Percentiles rank a stretch among this genome's conserved stretches.
phyloP scores from a whole-genome alignment of 2,797 vertebrate genomes.

The Sebastes miniatus region DNA sequence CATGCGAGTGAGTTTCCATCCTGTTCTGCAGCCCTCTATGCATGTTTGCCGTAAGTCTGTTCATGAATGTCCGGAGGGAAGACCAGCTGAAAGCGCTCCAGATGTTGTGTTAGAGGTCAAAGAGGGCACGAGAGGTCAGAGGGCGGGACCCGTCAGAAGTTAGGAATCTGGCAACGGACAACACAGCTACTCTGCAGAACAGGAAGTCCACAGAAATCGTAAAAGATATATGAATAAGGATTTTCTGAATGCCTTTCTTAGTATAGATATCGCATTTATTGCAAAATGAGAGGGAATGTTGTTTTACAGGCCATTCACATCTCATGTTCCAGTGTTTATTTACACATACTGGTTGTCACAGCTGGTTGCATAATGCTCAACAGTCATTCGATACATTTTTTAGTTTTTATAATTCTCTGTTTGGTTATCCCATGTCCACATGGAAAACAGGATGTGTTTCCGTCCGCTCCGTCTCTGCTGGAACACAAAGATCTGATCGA shows the following conservation, averaged over 20 bases:
- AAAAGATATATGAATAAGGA: constrained; percentile 4
- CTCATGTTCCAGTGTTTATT: constrained; percentile 22
- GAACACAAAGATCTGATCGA: constrained; percentile 35
- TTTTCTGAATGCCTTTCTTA: constrained; percentile 14
- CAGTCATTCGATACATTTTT: constrained; percentile 7
- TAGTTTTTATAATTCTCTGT: not conserved
- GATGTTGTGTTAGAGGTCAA: constrained; percentile 45
- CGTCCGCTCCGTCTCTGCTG: constrained; percentile 6
- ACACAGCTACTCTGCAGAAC: constrained; percentile 23
- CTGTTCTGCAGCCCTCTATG: constrained; percentile 13
- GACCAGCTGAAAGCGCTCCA: constrained; percentile 49
- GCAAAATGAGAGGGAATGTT: not conserved
- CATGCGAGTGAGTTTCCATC: constrained; percentile 19
- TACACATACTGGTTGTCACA: not conserved
- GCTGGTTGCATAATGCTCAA: not conserved
- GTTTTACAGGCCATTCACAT: not conserved
- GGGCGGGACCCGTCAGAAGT: constrained; percentile 8
- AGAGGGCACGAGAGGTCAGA: constrained; percentile 23
- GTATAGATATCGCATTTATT: not conserved
- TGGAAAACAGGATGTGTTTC: constrained; percentile 63
- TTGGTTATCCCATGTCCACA: constrained; percentile 37
- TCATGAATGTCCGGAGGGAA: not conserved
- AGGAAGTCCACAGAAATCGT: constrained; percentile 36
- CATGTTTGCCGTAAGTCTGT: not conserved
- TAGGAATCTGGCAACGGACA: constrained; percentile 24